Conservation (phyloP, 2,797 vertebrate genomes). For the Paedocypris micromegethes region DNA sequence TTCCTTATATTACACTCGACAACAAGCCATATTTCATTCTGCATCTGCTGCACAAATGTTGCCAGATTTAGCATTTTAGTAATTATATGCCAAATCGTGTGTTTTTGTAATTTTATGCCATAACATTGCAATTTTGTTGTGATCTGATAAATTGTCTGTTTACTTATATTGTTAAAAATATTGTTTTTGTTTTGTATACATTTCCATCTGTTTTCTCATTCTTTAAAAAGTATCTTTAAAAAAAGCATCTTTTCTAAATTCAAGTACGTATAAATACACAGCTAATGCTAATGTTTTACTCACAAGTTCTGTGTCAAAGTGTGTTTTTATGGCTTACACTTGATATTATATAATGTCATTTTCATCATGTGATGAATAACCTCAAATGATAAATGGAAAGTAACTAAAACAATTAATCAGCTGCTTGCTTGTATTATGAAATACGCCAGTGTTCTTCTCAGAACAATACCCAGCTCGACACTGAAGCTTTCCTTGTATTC, state of each 20-base stretch:
- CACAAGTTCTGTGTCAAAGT: no score
- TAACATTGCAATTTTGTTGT: no score
- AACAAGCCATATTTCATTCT: neutral
- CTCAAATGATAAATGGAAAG: no score
- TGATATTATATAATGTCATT: no score
- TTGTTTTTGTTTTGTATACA: no score
- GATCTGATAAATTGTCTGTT: no score
- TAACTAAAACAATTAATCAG: conserved; percentile 6
- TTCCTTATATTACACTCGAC: conserved; percentile 7
- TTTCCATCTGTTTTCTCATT: neutral
- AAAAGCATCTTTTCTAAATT: neutral
- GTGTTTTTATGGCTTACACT: no score
- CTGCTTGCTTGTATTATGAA: conserved; percentile 7
- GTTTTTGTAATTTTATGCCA: neutral
- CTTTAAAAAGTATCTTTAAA: neutral
- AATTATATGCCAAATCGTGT: conserved; percentile 1
- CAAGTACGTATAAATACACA: no score
- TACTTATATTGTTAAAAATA: no score
- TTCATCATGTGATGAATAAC: no score
- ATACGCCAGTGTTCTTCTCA: conserved; percentile 29
- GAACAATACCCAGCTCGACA: conserved; percentile 39
- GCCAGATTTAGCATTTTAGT: neutral
- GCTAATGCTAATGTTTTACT: no score
- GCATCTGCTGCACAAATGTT: conserved; percentile 18
- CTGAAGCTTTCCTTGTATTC: conserved; percentile 45